These are phyloP conservation scores for Anomalospiza imberbis DNA, from an alignment of 2,797 vertebrate species.

Conservation along the genomic window DNA sequence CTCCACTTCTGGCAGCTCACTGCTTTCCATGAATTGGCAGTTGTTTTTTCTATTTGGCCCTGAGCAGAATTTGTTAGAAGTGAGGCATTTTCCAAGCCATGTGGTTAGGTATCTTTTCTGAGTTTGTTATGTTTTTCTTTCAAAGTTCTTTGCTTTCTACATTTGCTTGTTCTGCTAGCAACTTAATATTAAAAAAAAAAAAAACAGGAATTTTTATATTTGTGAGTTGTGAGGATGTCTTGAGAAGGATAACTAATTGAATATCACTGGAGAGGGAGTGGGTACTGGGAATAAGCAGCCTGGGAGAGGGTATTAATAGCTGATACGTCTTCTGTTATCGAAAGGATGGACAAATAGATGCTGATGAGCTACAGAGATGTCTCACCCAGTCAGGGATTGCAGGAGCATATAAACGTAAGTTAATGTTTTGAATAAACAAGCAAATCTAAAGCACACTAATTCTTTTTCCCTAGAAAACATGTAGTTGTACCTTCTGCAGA, in stretches of 20 bases:
- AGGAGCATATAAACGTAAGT: constrained; percentile 92
- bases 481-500: neutral
- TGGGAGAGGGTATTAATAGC: neutral
- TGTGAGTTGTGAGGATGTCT: neutral
- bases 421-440: neutral
- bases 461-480: neutral
- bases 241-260: neutral
- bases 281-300: neutral
- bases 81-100: neutral
- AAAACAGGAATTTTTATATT: fast-evolving
- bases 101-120: neutral
- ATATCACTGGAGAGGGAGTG: neutral
- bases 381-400: constrained; percentile 90
- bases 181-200: neutral
- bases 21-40: neutral
- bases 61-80: neutral
- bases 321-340: constrained; percentile 20
- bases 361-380: constrained; percentile 92
- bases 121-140: neutral
- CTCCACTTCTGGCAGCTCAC: neutral
- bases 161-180: neutral
- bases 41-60: neutral
- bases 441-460: neutral
- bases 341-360: constrained; percentile 93
- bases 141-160: neutral